Base-by-base conservation (phyloP, 2,113 vertebrate species). In the Platanista minor region DNA sequence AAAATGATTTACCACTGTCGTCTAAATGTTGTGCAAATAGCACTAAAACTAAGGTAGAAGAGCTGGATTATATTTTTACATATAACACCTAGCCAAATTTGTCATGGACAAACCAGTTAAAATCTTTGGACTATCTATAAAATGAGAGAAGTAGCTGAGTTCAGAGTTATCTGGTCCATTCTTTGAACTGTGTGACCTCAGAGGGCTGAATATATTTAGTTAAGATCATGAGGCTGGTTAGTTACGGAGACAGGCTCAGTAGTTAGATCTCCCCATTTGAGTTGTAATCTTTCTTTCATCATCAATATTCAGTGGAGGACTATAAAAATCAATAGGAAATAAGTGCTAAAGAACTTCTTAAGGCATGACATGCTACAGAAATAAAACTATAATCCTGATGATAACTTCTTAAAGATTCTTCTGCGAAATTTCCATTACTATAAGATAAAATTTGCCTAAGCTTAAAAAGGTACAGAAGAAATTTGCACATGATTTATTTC, bases 81-180 rank as follows among this genome's bases (percentile, higher is more conserved):
- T 49, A 69, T 57, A 43, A 57, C 43, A 39, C 11, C 41, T 71
- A 33, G 13, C 52, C 4, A 90, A 36, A 64, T 61, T 49, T 92
- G 36, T 82, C n/a, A 95, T 90, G 27, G 46, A 83, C 39, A 96
- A 95, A 80, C 25, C 31, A 91, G 39, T 66, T 82, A 83, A 93
- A 92, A 92, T 86, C 54, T 96, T 39, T 52, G n/a, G 8, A 46
- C 62, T 64, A 43, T 74, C 62, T 96, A 67, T 49, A 64, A 14
- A 92, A 72, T 36, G 29, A 74, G 17, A 89, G n/a, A 88, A 81
- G 17, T 43, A 86, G 41, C 31, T n/a, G 39, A 83, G 15, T 36
- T 80, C 29, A 59, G 46, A 93, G 36, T 74, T 78, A 78, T 27
- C 17, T 83, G 69, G 15, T 25, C 33, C 41, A 6, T 61, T 91